Evolutionary conservation across 2,797 vertebrate genomes (phyloP).

Genomic region (Pitangus sulphuratus): DNA sequence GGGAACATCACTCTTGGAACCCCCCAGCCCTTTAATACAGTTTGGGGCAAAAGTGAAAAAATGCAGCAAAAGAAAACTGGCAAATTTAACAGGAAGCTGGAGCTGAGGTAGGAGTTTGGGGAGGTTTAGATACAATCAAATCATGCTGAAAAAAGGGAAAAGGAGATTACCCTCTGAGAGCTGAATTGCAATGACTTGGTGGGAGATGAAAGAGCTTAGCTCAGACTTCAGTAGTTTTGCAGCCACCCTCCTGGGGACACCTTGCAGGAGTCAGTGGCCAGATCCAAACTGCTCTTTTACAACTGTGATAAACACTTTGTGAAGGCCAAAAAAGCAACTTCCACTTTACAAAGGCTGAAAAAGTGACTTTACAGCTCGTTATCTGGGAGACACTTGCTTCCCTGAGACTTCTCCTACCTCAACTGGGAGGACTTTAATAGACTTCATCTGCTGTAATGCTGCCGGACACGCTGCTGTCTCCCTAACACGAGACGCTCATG

Average conservation of each 20-base stretch:
- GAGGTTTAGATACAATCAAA: not conserved
- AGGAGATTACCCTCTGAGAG: not conserved
- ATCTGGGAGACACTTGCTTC: not conserved
- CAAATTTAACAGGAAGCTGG: not conserved
- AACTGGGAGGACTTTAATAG: not conserved
- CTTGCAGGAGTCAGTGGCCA: not conserved
- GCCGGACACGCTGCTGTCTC: fast-evolving
- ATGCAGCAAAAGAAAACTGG: not conserved
- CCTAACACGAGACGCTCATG: fast-evolving
- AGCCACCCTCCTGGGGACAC: not conserved
- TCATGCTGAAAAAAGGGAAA: not conserved
- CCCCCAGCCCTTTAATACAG: not conserved
- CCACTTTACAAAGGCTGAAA: not conserved
- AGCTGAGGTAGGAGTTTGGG: not conserved
- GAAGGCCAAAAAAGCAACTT: not conserved
- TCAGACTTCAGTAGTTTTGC: not conserved
- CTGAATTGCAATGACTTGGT: not conserved
- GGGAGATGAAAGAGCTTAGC: not conserved
- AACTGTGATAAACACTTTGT: not conserved
- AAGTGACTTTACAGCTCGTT: not conserved
- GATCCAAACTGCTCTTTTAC: not conserved
- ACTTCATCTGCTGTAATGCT: not conserved
- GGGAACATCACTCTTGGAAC: not conserved
- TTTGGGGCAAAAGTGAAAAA: not conserved
- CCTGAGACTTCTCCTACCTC: not conserved